A percentile compares a stretch with the other conserved stretches of the same genome.
These are phyloP conservation scores for Sminthurinus aureus DNA, from an alignment of 2,888 invertebrate species.

Conservation along the genomic window DNA sequence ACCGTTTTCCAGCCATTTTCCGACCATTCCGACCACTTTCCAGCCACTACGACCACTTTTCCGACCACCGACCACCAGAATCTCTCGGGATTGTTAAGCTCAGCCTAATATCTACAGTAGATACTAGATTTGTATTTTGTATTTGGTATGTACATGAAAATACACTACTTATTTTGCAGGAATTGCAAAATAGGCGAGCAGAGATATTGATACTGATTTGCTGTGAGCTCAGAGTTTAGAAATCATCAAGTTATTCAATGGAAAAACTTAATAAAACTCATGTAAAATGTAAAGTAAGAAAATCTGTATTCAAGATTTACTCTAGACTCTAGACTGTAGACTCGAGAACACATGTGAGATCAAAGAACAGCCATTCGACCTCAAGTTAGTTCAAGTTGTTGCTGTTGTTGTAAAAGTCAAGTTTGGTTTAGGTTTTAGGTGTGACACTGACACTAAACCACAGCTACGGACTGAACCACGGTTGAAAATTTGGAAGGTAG, in stretches of 20 bases:
- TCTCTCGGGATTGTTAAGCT: too few relatives aligned
- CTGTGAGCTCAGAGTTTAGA: too few relatives aligned
- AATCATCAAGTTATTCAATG: neutral
- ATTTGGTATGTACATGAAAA: too few relatives aligned
- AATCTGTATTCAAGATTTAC: neutral
- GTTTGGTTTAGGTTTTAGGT: neutral
- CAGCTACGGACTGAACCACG: neutral
- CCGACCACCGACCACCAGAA: too few relatives aligned
- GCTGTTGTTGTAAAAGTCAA: neutral
- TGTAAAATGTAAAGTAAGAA: neutral
- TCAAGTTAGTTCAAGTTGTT: neutral
- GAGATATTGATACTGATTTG: too few relatives aligned
- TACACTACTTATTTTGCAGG: too few relatives aligned
- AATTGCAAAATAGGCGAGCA: too few relatives aligned
- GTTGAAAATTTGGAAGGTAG: neutral
- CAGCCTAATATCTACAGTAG: too few relatives aligned
- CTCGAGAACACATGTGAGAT: neutral
- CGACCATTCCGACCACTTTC: too few relatives aligned
- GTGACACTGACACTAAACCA: conserved; percentile 18
- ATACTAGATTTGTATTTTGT: too few relatives aligned
- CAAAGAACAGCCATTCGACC: neutral
- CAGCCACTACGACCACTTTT: too few relatives aligned
- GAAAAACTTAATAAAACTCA: neutral
- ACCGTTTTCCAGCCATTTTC: too few relatives aligned
- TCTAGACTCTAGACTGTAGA: neutral